Base-by-base conservation (phyloP, 2,888 invertebrate species). In the Tinea semifulvella region DNA sequence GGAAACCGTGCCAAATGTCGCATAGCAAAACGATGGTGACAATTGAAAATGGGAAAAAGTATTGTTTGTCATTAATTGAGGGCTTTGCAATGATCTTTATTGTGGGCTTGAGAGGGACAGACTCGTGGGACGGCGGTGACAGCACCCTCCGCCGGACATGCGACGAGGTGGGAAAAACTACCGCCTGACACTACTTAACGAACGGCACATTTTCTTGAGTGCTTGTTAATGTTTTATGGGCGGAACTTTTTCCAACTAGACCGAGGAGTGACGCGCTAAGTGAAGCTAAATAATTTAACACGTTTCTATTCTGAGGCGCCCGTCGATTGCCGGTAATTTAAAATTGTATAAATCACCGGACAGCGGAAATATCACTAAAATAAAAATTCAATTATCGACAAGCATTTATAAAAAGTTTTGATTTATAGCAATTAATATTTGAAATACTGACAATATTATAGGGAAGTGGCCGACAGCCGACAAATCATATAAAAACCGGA, bases 141-240 rank as follows among this genome's bases (percentile, higher is more conserved):
- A 74, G 75, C 69, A 63, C 67, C 76, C 76, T 72, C 68, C 17
- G n/a, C 38, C 64, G 72, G 72, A 69, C 71, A 63, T 56, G 53
- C 56, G 54, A 54, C 65, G 64, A 77, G 75, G 74, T 80, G 79
- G 80, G 77, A 79, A 79, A 77, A 79, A 77, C 77, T 76, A 76
- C 77, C 65, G 68, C 64, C 73, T 69, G 76, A 71, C 75, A 75
- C 68, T 77, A 77, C 77, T 77, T 80, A 79, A 71, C 75, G 72
- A 72, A 71, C 73, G 65, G 63, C 68, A 69, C 68, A 75, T 75
- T 74, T 73, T 74, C 74, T 75, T 77, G 80, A 80, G 79, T 80
- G 79, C 77, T 74, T 74, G 79, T 79, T 80, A 80, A 80, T 80
- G 80, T 80, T 80, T 80, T 69, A 80, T 80, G 72, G 79, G 76